phyloP scores from a whole-genome alignment of 2,888 invertebrate species.

The Polydesmus complanatus region DNA sequence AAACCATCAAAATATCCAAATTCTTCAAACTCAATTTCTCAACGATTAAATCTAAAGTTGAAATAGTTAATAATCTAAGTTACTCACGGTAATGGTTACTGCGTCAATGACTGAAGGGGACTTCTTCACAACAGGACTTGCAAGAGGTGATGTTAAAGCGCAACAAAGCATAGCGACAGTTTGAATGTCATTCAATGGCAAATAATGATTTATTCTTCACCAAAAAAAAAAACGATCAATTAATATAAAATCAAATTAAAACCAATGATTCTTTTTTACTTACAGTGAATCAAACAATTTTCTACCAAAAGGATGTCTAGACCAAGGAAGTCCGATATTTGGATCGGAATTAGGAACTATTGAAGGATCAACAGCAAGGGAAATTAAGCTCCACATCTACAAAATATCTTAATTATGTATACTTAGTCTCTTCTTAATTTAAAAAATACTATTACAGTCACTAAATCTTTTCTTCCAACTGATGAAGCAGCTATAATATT shows the following conservation, averaged over 20 bases:
- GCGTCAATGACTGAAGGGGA: slow-evolving; percentile 10
- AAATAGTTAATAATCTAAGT: background rate
- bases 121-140: slow-evolving; percentile 18
- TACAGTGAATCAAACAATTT: slow-evolving; percentile 72
- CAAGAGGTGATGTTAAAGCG: slow-evolving; percentile 49
- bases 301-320: slow-evolving; percentile 72
- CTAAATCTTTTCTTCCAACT: slow-evolving; percentile 60
- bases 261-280: slow-evolving; percentile 30
- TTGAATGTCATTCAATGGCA: slow-evolving; percentile 61
- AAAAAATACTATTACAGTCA: slow-evolving; percentile 44
- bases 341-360: slow-evolving; percentile 27
- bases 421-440: too few species aligned
- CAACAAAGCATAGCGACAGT: slow-evolving; percentile 88
- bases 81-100: slow-evolving; percentile 13
- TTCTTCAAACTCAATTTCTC: background rate
- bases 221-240: slow-evolving; percentile 7
- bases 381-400: slow-evolving; percentile 60
- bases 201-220: slow-evolving; percentile 34
- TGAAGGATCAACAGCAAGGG: slow-evolving; percentile 42
- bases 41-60: background rate
- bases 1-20: too few species aligned
- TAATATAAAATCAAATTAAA: background rate
- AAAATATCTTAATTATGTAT: background rate
- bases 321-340: slow-evolving; percentile 61
- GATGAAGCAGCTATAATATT: slow-evolving; percentile 63